Evolutionary conservation across 2,113 vertebrate genomes (phyloP), one percentile per base, ranked within the genome.

Genomic region (Pteronura brasiliensis): DNA sequence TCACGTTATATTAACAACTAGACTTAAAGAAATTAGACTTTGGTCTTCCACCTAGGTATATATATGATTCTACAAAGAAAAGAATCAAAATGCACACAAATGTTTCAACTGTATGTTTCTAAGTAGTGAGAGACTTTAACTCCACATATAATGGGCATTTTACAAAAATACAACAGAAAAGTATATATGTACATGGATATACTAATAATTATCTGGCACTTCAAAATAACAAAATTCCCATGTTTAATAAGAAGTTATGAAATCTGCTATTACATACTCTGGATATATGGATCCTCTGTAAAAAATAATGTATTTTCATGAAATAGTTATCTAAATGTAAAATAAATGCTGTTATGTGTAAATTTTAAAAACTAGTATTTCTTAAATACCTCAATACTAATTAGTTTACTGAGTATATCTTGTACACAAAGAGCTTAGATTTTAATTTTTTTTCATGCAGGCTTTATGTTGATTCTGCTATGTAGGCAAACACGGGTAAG

Each of bases 341-440:
- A 65, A 12, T 34, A 27, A 69, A 94, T 92, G 23, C 21, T 74
- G 9, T 18, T 0, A 63, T 31, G 42, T 25, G 11, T 55, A 65
- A 96, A 81, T 71, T 8, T 57, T 79, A 27, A 80, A 29, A 80
- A 36, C 31, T 84, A 21, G 20, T 80, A 92, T 52, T 79, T 93
- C 67, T 55, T 81, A 84, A 3, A 27, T 44, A 90, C 0, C 1
- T 83, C 39, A 34, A 90, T 0, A 20, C 4, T 17, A n/a, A 74
- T 84, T 95, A 52, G 14, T 88, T 77, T 89, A n/a, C 47, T 18
- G 4, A 91, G 23, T n/a, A 7, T 61, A 39, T 3, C 2, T 34
- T 74, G 49, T 27, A n/a, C 6, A 84, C 17, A 29, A 18, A 63
- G 23, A 39, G 80, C 61, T 76, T 71, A 3, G 39, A 47, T 87